phyloP scores from a whole-genome alignment of 2,113 vertebrate genomes.

The Laterallus jamaicensis region DNA sequence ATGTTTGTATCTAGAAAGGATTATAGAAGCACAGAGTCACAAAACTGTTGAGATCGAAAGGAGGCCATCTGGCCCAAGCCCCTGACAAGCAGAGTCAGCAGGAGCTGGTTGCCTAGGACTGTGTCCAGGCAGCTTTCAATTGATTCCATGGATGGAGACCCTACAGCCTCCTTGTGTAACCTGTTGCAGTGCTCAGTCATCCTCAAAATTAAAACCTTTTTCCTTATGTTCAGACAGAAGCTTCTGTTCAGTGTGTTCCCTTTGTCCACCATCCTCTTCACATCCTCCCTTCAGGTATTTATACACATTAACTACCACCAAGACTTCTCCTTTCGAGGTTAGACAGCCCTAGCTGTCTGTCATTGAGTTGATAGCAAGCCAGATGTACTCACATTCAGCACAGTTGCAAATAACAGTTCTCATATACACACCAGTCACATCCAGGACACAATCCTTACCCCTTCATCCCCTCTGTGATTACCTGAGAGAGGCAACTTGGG shows the following conservation, averaged over 20 bases:
- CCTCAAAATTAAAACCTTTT: not conserved
- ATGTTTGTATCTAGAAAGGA: not conserved
- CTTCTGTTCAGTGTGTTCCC: not conserved
- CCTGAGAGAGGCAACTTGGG: not conserved
- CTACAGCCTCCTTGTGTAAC: not conserved
- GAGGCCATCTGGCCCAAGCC: not conserved
- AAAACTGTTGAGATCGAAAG: not conserved
- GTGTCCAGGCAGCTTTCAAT: not conserved
- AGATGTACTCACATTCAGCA: not conserved
- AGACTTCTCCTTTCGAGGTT: no score
- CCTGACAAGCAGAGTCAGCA: not conserved
- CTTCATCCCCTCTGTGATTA: not conserved
- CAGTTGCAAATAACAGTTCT: not conserved
- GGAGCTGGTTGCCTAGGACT: not conserved
- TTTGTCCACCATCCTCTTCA: not conserved
- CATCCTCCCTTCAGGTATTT: not conserved
- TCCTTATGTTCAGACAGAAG: not conserved
- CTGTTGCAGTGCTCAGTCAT: not conserved
- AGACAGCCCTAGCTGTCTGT: no score
- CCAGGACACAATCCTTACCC: not conserved
- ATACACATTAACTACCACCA: not conserved
- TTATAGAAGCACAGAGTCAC: not conserved
- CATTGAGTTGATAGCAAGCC: not conserved
- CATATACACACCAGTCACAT: not conserved
- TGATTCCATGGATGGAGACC: not conserved